Conservation (phyloP, 2,888 invertebrate species). For the Sisyra terminalis region DNA sequence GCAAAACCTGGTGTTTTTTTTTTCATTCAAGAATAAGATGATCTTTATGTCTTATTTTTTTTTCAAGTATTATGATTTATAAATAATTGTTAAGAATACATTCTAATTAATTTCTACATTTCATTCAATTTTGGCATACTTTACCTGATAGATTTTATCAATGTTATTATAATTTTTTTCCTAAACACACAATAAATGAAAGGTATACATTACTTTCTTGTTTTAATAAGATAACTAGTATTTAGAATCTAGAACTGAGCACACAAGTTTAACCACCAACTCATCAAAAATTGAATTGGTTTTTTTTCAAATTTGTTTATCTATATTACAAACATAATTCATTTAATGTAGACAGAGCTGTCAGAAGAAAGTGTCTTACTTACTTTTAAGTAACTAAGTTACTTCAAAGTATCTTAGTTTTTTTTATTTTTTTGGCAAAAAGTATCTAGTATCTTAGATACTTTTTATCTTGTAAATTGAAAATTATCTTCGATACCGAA, state of each 20-base stretch:
- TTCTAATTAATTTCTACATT: slow-evolving; percentile 1
- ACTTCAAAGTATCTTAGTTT: no score
- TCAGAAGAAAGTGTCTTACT: no score
- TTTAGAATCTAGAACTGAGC: slow-evolving; percentile 10
- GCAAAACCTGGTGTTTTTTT: no score
- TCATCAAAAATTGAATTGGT: background rate
- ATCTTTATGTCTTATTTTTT: no score
- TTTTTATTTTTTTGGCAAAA: no score
- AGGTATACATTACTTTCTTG: background rate
- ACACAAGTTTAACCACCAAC: slow-evolving; percentile 6
- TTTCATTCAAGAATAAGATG: no score
- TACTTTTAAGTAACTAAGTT: no score
- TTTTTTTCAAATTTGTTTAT: background rate
- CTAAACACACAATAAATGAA: background rate
- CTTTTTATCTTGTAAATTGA: background rate
- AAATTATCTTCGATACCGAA: no score
- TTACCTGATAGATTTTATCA: background rate
- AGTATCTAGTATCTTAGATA: no score
- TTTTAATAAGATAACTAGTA: background rate
- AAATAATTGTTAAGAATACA: no score
- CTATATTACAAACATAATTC: background rate
- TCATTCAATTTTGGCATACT: background rate
- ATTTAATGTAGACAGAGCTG: background rate
- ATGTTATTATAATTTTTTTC: background rate
- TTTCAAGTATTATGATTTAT: no score